Evolutionary conservation across 2,888 invertebrate genomes (phyloP), one percentile per base, ranked within the genome.

Genomic region (Sphaerophoria taeniata): DNA sequence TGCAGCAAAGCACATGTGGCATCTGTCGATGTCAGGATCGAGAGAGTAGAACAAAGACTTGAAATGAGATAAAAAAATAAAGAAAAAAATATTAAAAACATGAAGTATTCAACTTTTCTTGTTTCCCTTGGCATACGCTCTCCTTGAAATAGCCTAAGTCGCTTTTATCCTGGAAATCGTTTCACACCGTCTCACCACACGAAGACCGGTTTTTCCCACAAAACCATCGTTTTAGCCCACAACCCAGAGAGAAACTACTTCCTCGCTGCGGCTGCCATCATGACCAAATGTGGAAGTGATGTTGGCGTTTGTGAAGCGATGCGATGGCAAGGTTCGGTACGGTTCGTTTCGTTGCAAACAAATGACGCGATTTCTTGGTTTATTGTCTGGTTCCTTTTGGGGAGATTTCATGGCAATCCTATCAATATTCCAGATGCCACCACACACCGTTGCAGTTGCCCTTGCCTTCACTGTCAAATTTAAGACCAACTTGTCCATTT

Each of bases 201-300:
- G 7, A 47, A 63, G 47, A 63, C 63, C 45, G 33, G 24, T 12
- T 33, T 45, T 61, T 39, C 24, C 24, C 24, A 24, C 24, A 24
- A 24, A 24, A 24, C 24, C 24, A 24, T 24, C 24, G 39, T 39
- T 1, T 9, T 3, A 7, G 39, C 9, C 39, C 12, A 9, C 43
- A 43, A 2, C 43, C 43, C 43, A 43, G 43, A 43, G 12, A 43
- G 43, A 9, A 43, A 6, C 43, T 31, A 24, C 39, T 36, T 58
- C 39, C 39, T 24, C 24, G 24, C 24, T 24, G 24, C n/a, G n/a
- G n/a, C 43, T 39, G 16, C 16, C 39, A 34, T 1, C 11, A 58
- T 60, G 47, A 63, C 75, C 71, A 71, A 84, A 84, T 79, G 84
- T 67, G 71, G 71, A 72, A 75, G 71, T 55, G 55, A 75, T 84